phyloP scores from a whole-genome alignment of 1,140 invertebrate species.

The Hycleus cichorii region DNA sequence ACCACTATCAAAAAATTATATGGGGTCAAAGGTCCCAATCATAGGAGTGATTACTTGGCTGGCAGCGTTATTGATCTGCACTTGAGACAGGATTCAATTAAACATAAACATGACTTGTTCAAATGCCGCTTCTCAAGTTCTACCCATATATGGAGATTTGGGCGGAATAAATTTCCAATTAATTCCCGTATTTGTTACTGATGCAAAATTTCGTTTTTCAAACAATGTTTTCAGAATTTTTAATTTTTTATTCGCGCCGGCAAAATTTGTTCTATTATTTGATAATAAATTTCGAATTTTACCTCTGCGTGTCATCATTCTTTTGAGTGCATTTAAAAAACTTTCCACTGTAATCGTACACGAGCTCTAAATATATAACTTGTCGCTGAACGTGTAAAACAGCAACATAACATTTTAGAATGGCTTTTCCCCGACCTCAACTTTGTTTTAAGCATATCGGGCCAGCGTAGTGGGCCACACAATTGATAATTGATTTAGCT shows the following conservation, averaged over 20 bases:
- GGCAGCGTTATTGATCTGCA: constrained; percentile 30
- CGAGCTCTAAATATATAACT: constrained; percentile 37
- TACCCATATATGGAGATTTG: not conserved
- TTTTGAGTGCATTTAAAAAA: constrained; percentile 32
- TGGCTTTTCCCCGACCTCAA: constrained; percentile 5
- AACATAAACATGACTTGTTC: constrained; percentile 21
- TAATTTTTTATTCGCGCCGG: constrained; percentile 14
- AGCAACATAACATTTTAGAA: constrained; percentile 29
- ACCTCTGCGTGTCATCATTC: constrained; percentile 30
- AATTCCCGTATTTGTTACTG: not conserved
- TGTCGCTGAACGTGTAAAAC: constrained; percentile 36
- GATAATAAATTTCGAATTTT: constrained; percentile 21
- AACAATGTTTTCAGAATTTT: not conserved
- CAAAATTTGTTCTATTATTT: constrained; percentile 32
- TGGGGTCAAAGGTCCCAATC: constrained; percentile 28
- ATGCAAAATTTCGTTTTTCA: no score
- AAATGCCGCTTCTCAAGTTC: constrained; percentile 1
- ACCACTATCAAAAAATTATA: constrained; percentile 41
- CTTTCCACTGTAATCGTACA: constrained; percentile 29
- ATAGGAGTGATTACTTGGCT: constrained; percentile 25
- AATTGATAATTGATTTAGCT: constrained; percentile 19
- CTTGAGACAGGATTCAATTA: constrained; percentile 32
- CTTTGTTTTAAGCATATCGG: constrained; percentile 17
- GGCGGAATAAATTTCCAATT: constrained; percentile 3
- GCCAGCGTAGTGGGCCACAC: constrained; percentile 30